Base-by-base conservation (phyloP, 2,797 vertebrate genomes). In the Catamblyrhynchus diadema region DNA sequence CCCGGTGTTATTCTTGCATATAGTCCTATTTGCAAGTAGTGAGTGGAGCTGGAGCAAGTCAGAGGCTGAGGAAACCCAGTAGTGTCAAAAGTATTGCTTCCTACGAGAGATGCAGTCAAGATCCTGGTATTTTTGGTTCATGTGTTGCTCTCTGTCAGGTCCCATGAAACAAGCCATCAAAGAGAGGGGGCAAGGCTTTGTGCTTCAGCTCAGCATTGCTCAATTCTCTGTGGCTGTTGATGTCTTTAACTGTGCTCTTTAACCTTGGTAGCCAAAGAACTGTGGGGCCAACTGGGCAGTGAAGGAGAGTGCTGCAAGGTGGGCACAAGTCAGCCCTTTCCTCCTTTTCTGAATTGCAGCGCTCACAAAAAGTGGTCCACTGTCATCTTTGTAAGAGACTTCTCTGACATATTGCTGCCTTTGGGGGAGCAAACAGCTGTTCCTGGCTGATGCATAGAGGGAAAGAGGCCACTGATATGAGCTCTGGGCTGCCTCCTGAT, bases 401-500 rank as follows among this genome's bases (percentile, higher is more conserved):
- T 81, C 15, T 66, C 27, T 48, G 42, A 10, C 1, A 1, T 71
- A 4, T 6, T 15, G 18, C 15, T 12, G 1, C 45, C 62, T 78
- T 3, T 35, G 13, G 24, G 33, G 33, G n/a, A 70, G 30, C 51
- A 30, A 77, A 28, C 8, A 51, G 19, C 37, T 35, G 22, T 14
- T 84, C 47, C 60, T 80, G 37, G 19, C 41, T 64, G 56, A 12
- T 41, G 18, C 20, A 25, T 0, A 2, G 42, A 28, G 54, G 25
- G 33, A 19, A 48, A 28, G 24, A 44, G 20, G 42, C 15, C 11
- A 16, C 37, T 19, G 1, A 2, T 4, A 8, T 0, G 7, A 41
- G 8, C 22, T 70, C 56, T 45, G 45, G 13, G 24, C 39, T 85
- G 24, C 30, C 15, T 78, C 28, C 15, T 47, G 33, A 17, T 27